Evolutionary conservation across 2,113 vertebrate genomes (phyloP), one percentile per base, ranked within the genome.

Genomic region (Gadus chalcogrammus): DNA sequence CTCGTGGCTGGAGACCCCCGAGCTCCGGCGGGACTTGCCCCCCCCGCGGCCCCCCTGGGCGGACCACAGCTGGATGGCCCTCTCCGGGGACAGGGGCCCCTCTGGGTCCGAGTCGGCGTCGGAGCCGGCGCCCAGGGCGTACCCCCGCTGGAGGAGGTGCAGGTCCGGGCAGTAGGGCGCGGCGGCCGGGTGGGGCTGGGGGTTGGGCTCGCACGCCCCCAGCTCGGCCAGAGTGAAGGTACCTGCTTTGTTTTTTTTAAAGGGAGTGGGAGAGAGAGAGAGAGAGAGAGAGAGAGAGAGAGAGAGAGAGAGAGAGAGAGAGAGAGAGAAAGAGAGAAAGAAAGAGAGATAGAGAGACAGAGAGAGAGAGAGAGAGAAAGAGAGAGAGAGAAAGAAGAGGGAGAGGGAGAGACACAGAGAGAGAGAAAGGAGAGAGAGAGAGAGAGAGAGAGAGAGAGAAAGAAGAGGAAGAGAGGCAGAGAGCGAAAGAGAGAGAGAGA

Each of bases 211-310:
- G 18, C 96, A 97, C 67, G 97, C 94, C 52, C 96, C 96, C 58
- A 98, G 92, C 61, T 97, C 96, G 1, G 96, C 95, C 24, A 98
- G 93, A 53, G 94, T 95, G 88, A 98, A 96, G 90, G 95, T 97
- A 31, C 94, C 87, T 27, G 86, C 95, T 91, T 9, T 48, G 1
- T 48, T 48, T 48, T 48, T 48, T 48, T 11, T 11, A 48, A 48
- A 48, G 42, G 42, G 42, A 48, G 42, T 13, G 42, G 12, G 42
- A 48, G 1, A 13, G 42, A 48, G 42, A 48, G 52, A 55, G 52
- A 55, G 55, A 58, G 55, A 56, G 38, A 7, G 38, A 3, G 38
- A 2, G 38, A 12, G 38, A 42, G 38, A 42, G 11, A n/a, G n/a
- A n/a, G n/a, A n/a, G n/a, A 63, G 65, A 85, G 74, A 83, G n/a